phyloP scores from a whole-genome alignment of 1,140 invertebrate species.

The Oryzaephilus surinamensis region DNA sequence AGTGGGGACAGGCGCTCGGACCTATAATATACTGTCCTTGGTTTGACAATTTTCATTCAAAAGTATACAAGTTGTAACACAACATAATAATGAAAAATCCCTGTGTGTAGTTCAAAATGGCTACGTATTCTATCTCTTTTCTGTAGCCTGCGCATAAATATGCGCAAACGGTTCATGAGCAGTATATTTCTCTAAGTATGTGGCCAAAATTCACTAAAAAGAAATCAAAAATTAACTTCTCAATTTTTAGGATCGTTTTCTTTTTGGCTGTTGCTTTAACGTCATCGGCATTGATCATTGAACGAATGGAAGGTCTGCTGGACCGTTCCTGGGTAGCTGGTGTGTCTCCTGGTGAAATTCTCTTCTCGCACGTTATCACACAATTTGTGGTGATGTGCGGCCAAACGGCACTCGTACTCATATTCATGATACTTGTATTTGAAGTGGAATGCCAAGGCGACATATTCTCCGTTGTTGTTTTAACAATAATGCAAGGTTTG shows the following conservation, averaged over 20 bases:
- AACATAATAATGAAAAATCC: too few relatives aligned
- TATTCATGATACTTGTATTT: slow-evolving; percentile 86
- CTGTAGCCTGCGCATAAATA: too few relatives aligned
- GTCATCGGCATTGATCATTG: slow-evolving; percentile 80
- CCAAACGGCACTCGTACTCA: slow-evolving; percentile 75
- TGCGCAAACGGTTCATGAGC: too few relatives aligned
- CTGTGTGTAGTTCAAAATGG: too few relatives aligned
- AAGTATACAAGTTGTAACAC: too few relatives aligned
- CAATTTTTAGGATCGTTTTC: slow-evolving; percentile 77
- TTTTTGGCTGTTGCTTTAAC: slow-evolving; percentile 89
- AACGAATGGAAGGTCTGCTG: slow-evolving; percentile 75
- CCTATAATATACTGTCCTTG: too few relatives aligned
- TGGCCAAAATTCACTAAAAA: too few relatives aligned
- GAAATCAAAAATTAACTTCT: too few relatives aligned
- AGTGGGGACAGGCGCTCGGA: too few relatives aligned
- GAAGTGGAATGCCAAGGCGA: slow-evolving; percentile 78
- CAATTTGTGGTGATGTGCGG: slow-evolving; percentile 91
- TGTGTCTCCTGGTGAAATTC: slow-evolving; percentile 78
- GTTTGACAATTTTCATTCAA: too few relatives aligned
- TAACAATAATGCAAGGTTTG: slow-evolving; percentile 78
- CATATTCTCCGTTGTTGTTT: slow-evolving; percentile 67
- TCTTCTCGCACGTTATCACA: slow-evolving; percentile 84
- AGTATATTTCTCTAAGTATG: too few relatives aligned
- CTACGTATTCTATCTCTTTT: too few relatives aligned
- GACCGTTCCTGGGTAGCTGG: slow-evolving; percentile 78